Base-by-base conservation (phyloP, 2,113 vertebrate species). In the Zingel zingel region DNA sequence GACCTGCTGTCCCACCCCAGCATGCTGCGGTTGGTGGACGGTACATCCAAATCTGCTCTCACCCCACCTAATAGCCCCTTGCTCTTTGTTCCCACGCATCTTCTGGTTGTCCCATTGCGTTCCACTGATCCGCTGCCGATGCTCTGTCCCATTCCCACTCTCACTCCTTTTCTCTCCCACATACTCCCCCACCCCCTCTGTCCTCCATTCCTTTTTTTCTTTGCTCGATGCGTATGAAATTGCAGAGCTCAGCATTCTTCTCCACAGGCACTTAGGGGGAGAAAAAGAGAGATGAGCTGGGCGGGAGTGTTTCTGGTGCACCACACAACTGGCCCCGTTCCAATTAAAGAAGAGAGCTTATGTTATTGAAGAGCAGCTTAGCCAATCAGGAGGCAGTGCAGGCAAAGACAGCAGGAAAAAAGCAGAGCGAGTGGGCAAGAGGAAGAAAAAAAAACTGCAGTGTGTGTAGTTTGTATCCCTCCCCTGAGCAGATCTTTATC, bases 231-330 rank as follows among this genome's bases (percentile, higher is more conserved):
- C 83, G 61, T 88, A 89, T 92, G 85, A 90, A 94, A 91, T 83
- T 93, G 94, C 91, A 88, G 75, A 94, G 90, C 93, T 95, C 93
- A 94, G 94, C 94, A 93, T 91, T 93, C 89, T 92, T 91, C 75
- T 85, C 85, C 81, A 84, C 84, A 62, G 80, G 90, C 90, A 89
- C 93, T 90, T 92, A 78, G 15, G 33, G 57, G 73, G 58, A n/a
- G 25, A 43, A 2, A 43, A 56, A 58, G 27, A 67, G 90, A 68
- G 88, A 90, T 79, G 91, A 89, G 86, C 72, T 76, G 85, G 90
- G 88, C 63, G 90, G 89, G 90, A 91, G 80, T 88, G 83, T 50
- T 87, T 84, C 88, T 89, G 84, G 83, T 92, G 91, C 92, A 91
- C 88, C 88, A 91, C 88, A 92, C 86, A 93, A 93, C 85, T 86